Evolutionary conservation across 2,888 invertebrate species (phyloP).

Genomic region (Sinodicranocentrus sp.): DNA sequence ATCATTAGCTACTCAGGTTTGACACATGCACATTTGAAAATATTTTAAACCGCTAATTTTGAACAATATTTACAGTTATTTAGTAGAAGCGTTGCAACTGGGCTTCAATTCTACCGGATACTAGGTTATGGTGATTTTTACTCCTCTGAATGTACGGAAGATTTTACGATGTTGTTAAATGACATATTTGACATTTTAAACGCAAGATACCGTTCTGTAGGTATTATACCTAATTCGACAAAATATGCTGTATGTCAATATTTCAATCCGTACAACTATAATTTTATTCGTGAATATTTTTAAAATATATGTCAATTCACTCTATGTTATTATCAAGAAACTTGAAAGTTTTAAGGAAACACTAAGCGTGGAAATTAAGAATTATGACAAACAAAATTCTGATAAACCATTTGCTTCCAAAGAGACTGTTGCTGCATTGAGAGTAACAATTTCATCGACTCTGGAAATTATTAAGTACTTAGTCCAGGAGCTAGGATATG

Average conservation of each 20-base stretch:
- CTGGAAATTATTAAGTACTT: not conserved
- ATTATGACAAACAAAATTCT: no score
- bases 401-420: not conserved
- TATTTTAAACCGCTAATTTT: no score
- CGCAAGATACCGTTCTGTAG: not conserved
- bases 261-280: no score
- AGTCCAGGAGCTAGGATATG: not conserved
- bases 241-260: no score
- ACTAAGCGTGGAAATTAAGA: no score
- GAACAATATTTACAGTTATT: conserved; percentile 13
- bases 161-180: not conserved
- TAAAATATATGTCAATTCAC: no score
- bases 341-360: no score
- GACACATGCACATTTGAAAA: no score
- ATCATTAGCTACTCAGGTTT: conserved; percentile 3
- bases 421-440: not conserved
- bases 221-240: no score
- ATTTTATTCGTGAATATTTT: no score
- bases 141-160: not conserved
- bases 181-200: conserved; percentile 12
- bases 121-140: not conserved
- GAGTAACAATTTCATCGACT: conserved; percentile 8
- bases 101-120: not conserved
- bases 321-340: no score
- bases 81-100: conserved; percentile 16